Evolutionary conservation across 2,888 invertebrate species (phyloP), one percentile per base, ranked within the genome.

Genomic region (Ochropleura leucogaster): DNA sequence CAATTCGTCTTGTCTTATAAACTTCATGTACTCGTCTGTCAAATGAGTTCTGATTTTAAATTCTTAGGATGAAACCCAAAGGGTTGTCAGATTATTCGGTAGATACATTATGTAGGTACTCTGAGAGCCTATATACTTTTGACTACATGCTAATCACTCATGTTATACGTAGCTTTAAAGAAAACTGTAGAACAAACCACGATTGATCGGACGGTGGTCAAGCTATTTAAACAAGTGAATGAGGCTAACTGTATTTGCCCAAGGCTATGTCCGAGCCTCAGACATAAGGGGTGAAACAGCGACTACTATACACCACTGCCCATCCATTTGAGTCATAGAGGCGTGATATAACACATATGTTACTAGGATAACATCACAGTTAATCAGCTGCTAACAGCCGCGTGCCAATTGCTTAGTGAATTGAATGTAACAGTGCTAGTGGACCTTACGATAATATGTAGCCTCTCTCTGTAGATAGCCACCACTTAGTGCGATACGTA

Each of bases 361-460:
- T 55, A 46, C 57, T n/a, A 63, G 42, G 59, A 59, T 59, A 53
- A 20, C 59, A 73, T 40, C 12, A 49, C 80, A 40, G 16, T 74
- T 55, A 40, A 47, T 80, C 53, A 62, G 66, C n/a, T 55, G 47
- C 44, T 53, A 8, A 74, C 12, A 12, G 40, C 47, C 42, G 80
- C 77, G 66, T 57, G 62, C 18, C 62, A 51, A 67, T 47, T 57
- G 81, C 55, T 18, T 20, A 12, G 44, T 57, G 62, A n/a, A 80
- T 74, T 80, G 81, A 74, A 78, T 80, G 10, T 62, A 46, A 66
- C 20, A 49, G 60, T 46, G 47, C 47, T 46, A 16, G 51, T 12
- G 6, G 30, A 16, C 40, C 73, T 46, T 72, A 16, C 74, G 65
- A 55, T 77, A 67, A 66, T n/a, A 57, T 80, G 66, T 65, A 12